These are phyloP conservation scores for Microctenopoma lineatum DNA, from an alignment of 2,797 vertebrate species.

Conservation along the genomic window DNA sequence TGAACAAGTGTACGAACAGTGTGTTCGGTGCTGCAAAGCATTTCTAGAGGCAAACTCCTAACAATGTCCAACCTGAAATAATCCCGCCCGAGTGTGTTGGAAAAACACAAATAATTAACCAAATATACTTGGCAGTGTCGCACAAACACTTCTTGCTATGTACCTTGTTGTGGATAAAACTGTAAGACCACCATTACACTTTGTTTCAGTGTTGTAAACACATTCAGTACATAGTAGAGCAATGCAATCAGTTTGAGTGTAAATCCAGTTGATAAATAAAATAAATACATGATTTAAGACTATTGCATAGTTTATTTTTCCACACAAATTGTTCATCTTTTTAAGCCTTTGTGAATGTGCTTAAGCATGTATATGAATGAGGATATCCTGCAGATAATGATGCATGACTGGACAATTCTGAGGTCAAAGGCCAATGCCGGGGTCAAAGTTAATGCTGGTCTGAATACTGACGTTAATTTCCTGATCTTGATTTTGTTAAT, in stretches of 20 bases:
- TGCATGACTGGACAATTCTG: constrained; percentile 27
- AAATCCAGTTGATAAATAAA: constrained; percentile 42
- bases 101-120: constrained; percentile 10
- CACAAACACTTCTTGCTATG: constrained; percentile 14
- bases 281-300: constrained; percentile 5
- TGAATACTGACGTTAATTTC: neutral
- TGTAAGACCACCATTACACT: constrained; percentile 7
- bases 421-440: constrained; percentile 28
- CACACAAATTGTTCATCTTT: neutral
- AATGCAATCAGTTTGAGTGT: constrained; percentile 25
- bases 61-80: constrained; percentile 38
- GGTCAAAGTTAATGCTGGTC: constrained; percentile 41
- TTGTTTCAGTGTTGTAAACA: constrained; percentile 35
- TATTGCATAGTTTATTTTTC: constrained; percentile 7
- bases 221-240: constrained; percentile 27
- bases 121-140: constrained; percentile 7
- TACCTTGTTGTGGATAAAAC: constrained; percentile 1
- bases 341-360: neutral
- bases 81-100: constrained; percentile 9
- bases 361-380: neutral
- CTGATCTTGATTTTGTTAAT: constrained; percentile 22
- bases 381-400: neutral
- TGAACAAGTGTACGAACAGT: constrained; percentile 95
- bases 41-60: constrained; percentile 90
- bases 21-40: constrained; percentile 91